Evolutionary conservation across 1,140 invertebrate species (phyloP).

Genomic region (Phymorhynchus buccinoides): DNA sequence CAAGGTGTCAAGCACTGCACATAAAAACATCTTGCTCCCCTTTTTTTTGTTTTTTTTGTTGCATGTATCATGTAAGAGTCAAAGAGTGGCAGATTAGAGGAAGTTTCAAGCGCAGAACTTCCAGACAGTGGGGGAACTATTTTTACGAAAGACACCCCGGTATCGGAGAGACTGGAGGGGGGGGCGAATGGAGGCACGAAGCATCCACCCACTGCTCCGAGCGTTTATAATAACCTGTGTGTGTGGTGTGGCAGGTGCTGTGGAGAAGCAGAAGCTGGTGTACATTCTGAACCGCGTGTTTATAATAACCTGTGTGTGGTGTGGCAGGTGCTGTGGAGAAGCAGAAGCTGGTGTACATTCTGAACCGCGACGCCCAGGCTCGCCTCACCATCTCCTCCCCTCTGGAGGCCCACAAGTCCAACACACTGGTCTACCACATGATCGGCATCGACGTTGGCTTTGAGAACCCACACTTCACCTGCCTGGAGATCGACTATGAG

Average conservation of each 20-base stretch:
- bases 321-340: constrained; percentile 94
- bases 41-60: too few species aligned
- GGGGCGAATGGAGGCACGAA: too few species aligned
- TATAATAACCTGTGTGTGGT: constrained; percentile 23
- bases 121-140: too few species aligned
- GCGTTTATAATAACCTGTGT: constrained; percentile 14
- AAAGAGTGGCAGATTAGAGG: too few species aligned
- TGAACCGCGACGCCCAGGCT: constrained; percentile 97
- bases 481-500: constrained; percentile 99
- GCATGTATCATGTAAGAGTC: too few species aligned
- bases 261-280: constrained; percentile 99
- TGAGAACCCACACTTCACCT: constrained; percentile 99
- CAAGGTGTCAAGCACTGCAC: too few species aligned
- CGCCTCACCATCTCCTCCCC: constrained; percentile 98
- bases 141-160: too few species aligned
- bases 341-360: constrained; percentile 98
- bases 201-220: too few species aligned
- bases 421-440: constrained; percentile 98
- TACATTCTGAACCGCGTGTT: constrained; percentile 98
- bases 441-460: constrained; percentile 99
- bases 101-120: too few species aligned
- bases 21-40: too few species aligned
- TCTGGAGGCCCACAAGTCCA: constrained; percentile 99
- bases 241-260: constrained; percentile 82
- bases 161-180: too few species aligned